Evolutionary conservation across 2,797 vertebrate species (phyloP).

Genomic region (Pseudochirops corinnae): DNA sequence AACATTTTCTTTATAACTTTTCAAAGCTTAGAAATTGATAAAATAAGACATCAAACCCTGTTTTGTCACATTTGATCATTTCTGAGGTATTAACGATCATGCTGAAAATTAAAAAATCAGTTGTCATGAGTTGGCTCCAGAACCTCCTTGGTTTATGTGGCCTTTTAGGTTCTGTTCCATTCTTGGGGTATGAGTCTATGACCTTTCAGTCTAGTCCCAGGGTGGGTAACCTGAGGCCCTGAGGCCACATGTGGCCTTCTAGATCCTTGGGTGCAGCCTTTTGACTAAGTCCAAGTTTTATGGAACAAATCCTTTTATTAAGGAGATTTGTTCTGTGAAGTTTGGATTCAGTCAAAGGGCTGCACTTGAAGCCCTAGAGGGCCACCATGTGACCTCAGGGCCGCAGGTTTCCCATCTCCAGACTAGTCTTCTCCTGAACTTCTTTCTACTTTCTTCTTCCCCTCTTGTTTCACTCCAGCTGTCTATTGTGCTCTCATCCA

Average conservation of each 20-base stretch:
- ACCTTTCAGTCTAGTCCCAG: not conserved
- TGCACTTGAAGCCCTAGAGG: no score
- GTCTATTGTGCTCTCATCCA: not conserved
- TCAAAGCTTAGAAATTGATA: not conserved
- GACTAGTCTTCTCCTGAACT: not conserved
- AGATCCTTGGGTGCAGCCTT: no score
- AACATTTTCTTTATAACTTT: not conserved
- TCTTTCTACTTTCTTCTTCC: not conserved
- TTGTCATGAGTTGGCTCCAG: not conserved
- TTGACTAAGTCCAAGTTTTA: no score
- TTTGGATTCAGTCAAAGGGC: no score
- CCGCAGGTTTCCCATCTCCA: no score
- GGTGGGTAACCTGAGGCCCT: no score
- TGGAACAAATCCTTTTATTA: no score
- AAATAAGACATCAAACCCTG: not conserved
- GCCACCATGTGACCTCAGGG: no score
- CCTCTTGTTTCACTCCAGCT: not conserved
- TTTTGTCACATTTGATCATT: not conserved
- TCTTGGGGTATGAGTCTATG: not conserved
- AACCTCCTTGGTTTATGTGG: not conserved
- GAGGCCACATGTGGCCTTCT: no score
- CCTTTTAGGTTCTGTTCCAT: not conserved
- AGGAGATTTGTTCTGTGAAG: no score
- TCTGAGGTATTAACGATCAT: not conserved
- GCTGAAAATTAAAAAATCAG: not conserved